Evolutionary conservation across 1,140 invertebrate genomes (phyloP).

Genomic region (Delia radicum): DNA sequence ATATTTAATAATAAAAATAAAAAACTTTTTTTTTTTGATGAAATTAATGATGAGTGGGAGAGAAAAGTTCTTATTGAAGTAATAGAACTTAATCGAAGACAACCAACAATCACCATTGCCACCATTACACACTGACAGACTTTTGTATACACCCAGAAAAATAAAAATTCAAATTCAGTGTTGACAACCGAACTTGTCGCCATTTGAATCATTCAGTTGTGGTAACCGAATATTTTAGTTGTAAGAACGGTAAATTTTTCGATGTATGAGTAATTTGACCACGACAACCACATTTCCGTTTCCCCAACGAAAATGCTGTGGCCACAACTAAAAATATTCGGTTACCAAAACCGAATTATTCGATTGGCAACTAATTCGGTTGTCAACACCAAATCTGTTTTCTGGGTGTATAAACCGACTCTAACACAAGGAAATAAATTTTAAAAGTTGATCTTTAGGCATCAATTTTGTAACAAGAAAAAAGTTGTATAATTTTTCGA

Average conservation of each 20-base stretch:
- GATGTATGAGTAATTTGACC: no score
- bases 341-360: neutral
- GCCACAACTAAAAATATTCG: neutral
- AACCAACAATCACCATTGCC: neutral
- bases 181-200: no score
- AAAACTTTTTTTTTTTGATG: neutral
- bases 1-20: neutral
- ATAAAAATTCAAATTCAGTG: no score
- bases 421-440: no score
- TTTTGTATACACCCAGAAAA: neutral
- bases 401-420: no score
- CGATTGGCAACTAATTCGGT: no score
- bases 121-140: neutral
- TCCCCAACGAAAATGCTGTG: neutral
- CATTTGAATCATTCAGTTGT: no score
- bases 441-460: conserved; percentile 17
- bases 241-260: no score
- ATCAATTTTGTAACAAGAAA: conserved; percentile 11
- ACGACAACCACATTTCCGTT: neutral
- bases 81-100: conserved; percentile 3
- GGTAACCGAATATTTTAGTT: no score
- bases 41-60: conserved; percentile 4
- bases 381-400: no score
- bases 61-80: conserved; percentile 4
- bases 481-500: neutral